These are phyloP conservation scores for Gasterosteus nipponicus DNA, from an alignment of 2,113 vertebrate species.

Conservation along the genomic window DNA sequence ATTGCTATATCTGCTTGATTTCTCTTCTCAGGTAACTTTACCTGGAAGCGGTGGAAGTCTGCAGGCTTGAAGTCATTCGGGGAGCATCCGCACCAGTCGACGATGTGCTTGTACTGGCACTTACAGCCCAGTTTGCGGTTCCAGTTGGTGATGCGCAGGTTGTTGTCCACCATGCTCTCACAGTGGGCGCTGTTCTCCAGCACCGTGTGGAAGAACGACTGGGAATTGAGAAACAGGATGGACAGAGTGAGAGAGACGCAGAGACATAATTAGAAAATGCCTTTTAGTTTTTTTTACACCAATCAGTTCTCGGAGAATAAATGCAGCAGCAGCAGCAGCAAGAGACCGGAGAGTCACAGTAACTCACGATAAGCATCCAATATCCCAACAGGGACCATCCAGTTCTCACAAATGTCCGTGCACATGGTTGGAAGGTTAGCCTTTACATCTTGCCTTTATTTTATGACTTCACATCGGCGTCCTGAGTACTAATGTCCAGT, in stretches of 20 bases:
- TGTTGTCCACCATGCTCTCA: slow-evolving; percentile 95
- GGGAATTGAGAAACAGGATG: slow-evolving; percentile 18
- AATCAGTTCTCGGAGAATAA: slow-evolving; percentile 42
- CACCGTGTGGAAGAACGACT: slow-evolving; percentile 93
- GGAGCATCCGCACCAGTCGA: slow-evolving; percentile 95
- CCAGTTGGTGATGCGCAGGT: slow-evolving; percentile 95
- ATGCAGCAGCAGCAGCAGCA: slow-evolving; percentile 34
- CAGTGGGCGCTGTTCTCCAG: slow-evolving; percentile 91
- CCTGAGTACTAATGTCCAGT: slow-evolving; percentile 3
- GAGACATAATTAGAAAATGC: slow-evolving; percentile 49
- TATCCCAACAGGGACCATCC: slow-evolving; percentile 56
- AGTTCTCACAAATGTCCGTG: slow-evolving; percentile 43
- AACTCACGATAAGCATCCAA: slow-evolving; percentile 62
- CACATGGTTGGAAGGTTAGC: slow-evolving; percentile 27
- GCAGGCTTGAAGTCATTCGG: slow-evolving; percentile 93
- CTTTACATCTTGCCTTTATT: slow-evolving; percentile 34
- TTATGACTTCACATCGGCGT: slow-evolving; percentile 27
- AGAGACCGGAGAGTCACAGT: slow-evolving; percentile 28
- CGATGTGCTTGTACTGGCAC: slow-evolving; percentile 96
- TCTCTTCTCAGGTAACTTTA: slow-evolving; percentile 55
- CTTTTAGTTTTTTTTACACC: slow-evolving; percentile 33
- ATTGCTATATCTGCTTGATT: not conserved
- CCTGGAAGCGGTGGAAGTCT: slow-evolving; percentile 98
- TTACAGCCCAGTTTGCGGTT: slow-evolving; percentile 94
- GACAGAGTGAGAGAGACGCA: slow-evolving; percentile 13